Base-by-base conservation (phyloP, 1,140 invertebrate species). In the Lordiphosa stackelbergi region DNA sequence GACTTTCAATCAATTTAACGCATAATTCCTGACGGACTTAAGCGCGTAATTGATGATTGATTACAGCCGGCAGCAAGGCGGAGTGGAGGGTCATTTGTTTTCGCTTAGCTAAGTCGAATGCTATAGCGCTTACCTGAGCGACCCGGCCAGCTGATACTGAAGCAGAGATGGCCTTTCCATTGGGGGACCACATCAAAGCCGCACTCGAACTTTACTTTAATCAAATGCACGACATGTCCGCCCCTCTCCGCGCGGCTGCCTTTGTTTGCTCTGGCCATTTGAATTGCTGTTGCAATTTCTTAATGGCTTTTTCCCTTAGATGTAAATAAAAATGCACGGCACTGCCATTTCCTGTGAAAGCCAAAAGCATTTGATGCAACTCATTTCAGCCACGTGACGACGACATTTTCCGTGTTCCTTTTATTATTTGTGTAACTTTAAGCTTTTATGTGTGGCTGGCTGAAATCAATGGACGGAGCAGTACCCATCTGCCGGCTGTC, bases 21-120 rank as follows among this genome's bases (percentile, higher is more conserved):
- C 79, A 86, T 86, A 86, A 86, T 86, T 86, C 75, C 79, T 86
- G 85, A 86, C 83, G 85, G 85, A 79, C 70, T 86, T 85, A 83
- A 86, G 64, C 73, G 64, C 73, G 75, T 86, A 86, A 86, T 86
- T 85, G 79, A 83, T 86, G 85, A 86, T 86, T 86, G 85, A 86
- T 86, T 83, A 75, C 69, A 55, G 51, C n/a, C 22, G 6, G 12
- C 7, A 28, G 41, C 54, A 69, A 58, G 52, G 45, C 56, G 57
- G 75, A 79, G 83, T 85, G 74, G 74, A 52, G 51, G 83, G 73
- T 79, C 75, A 85, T 85, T 85, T 85, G 79, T 85, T 75, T 85
- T 83, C 71, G 72, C 58, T 78, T 62, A 77, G 65, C 78, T 84
- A 73, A 66, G 84, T 78, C 77, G 73, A 77, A 83, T 31, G 24